A percentile compares a stretch with the other conserved stretches of the same genome.
These are phyloP conservation scores for Aphidoletes aphidimyza DNA, from an alignment of 2,888 invertebrate genomes.

Conservation along the genomic window DNA sequence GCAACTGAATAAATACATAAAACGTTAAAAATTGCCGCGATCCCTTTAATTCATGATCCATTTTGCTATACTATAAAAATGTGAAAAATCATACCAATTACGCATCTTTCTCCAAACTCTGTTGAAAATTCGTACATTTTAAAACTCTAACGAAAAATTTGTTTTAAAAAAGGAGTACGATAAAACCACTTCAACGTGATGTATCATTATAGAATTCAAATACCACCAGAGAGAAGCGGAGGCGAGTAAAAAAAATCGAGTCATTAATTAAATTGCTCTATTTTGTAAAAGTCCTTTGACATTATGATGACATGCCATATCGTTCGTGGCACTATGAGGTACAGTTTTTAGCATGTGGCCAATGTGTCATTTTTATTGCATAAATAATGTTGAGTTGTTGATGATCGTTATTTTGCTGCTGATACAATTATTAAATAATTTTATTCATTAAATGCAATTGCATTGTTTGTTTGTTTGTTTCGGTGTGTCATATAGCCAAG, in stretches of 20 bases:
- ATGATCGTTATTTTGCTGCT: not conserved
- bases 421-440: not conserved
- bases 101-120: too few species aligned
- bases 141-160: too few species aligned
- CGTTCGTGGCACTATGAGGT: not conserved
- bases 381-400: not conserved
- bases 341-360: constrained; percentile 35
- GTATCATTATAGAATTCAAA: too few species aligned
- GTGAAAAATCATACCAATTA: too few species aligned
- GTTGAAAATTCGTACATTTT: too few species aligned
- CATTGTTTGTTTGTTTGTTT: constrained; percentile 6
- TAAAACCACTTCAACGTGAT: too few species aligned
- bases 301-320: constrained; percentile 1
- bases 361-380: constrained; percentile 28
- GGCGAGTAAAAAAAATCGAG: not conserved
- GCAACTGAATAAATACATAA: too few species aligned
- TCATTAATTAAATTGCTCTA: constrained; percentile 40
- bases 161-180: too few species aligned
- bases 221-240: not conserved
- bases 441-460: constrained; percentile 51
- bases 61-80: too few species aligned
- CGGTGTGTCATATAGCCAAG: too few species aligned
- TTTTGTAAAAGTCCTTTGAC: not conserved
- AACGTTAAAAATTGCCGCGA: too few species aligned
- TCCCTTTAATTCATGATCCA: too few species aligned